phyloP scores from a whole-genome alignment of 2,797 vertebrate species.

The Artibeus jamaicensis region DNA sequence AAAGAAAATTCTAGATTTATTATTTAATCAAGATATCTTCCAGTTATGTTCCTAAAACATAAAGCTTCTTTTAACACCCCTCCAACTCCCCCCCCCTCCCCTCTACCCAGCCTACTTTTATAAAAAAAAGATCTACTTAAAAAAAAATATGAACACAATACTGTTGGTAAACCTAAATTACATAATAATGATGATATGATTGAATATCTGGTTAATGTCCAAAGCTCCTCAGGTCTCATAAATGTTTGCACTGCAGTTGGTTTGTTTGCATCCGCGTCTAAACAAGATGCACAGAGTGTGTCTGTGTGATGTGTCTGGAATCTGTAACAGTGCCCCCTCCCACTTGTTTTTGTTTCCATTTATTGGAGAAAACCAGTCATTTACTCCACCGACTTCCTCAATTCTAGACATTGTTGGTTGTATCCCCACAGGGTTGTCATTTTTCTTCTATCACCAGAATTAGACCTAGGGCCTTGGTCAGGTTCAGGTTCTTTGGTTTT shows the following conservation, averaged over 20 bases:
- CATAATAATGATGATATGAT: background rate
- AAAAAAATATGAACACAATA: background rate
- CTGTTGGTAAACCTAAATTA: background rate
- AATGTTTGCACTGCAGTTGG: background rate
- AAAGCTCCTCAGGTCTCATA: background rate
- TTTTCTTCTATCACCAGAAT: background rate
- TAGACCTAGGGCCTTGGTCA: background rate
- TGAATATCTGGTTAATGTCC: background rate
- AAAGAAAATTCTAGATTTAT: background rate
- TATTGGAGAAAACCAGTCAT: background rate
- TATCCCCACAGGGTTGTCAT: background rate
- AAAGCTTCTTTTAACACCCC: background rate
- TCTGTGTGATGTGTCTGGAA: background rate
- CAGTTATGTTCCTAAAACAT: background rate
- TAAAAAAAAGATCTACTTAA: too few species aligned
- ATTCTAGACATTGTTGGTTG: background rate
- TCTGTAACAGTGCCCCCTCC: background rate
- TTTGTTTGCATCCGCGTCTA: background rate
- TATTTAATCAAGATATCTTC: background rate
- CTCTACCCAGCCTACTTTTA: too few species aligned
- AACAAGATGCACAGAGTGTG: background rate
- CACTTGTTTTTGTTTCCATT: background rate
- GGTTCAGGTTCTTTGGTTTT: background rate
- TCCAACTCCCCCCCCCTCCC: too few species aligned
- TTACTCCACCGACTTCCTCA: background rate